Percentiles rank a stretch among this genome's conserved stretches.
Evolutionary conservation across 2,797 vertebrate species (phyloP).

Genomic region (Lepus oiostolus): DNA sequence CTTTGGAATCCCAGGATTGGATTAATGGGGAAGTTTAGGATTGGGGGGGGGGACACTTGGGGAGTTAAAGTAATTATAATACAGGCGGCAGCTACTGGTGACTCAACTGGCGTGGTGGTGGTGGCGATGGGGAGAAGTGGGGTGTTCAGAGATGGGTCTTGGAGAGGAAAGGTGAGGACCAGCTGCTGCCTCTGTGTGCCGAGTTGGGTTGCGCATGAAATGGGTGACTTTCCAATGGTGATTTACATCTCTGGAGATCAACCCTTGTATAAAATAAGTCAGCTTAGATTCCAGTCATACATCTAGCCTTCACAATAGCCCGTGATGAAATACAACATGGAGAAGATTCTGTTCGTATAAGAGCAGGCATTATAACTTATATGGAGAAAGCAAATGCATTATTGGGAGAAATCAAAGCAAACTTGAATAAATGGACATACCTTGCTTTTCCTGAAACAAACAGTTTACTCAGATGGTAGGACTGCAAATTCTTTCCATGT

Average conservation of each 20-base stretch:
- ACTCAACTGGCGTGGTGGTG: background rate
- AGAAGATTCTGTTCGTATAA: background rate
- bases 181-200: background rate
- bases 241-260: background rate
- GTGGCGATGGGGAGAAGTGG: background rate
- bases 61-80: background rate
- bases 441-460: conserved; percentile 56
- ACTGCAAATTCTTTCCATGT: background rate
- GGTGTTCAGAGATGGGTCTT: background rate
- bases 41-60: background rate
- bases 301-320: background rate
- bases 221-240: background rate
- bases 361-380: background rate
- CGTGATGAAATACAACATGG: background rate
- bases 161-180: background rate
- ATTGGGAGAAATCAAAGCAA: conserved; percentile 25
- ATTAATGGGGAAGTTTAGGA: background rate
- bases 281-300: background rate
- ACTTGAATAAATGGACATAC: background rate
- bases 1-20: conserved; percentile 16
- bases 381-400: background rate
- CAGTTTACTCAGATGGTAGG: conserved; percentile 46
- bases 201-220: background rate
- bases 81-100: background rate
- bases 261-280: conserved; percentile 24